Percentiles rank a stretch among this genome's conserved stretches.
phyloP scores from a whole-genome alignment of 2,888 invertebrate species.

The Adineta ricciae region DNA sequence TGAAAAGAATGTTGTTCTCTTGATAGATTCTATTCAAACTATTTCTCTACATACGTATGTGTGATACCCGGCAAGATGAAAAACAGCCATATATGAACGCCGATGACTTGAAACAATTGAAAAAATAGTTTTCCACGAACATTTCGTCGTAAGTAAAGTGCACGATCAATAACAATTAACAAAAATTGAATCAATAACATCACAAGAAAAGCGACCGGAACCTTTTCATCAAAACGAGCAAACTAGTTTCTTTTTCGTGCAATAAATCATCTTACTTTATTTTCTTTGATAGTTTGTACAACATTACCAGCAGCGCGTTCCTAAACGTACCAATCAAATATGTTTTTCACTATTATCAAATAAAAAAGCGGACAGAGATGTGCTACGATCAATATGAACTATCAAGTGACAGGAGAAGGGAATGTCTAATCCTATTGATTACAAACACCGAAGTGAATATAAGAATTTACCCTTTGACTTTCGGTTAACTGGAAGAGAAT shows the following conservation, averaged over 20 bases:
- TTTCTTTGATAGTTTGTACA: slow-evolving; percentile 77
- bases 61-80: slow-evolving; percentile 85
- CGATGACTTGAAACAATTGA: slow-evolving; percentile 79
- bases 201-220: slow-evolving; percentile 84
- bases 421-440: not conserved
- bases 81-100: slow-evolving; percentile 94
- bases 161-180: slow-evolving; percentile 85
- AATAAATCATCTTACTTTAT: slow-evolving; percentile 56
- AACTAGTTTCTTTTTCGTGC: slow-evolving; percentile 32
- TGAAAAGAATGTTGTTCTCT: slow-evolving; percentile 35
- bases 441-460: not conserved
- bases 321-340: not conserved
- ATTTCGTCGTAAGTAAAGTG: slow-evolving; percentile 82
- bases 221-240: slow-evolving; percentile 37
- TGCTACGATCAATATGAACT: no score
- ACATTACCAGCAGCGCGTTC: slow-evolving; percentile 54
- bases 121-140: slow-evolving; percentile 64
- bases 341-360: not conserved
- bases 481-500: not conserved
- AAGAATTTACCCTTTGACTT: not conserved
- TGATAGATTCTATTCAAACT: not conserved
- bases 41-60: slow-evolving; percentile 61
- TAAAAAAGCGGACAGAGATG: no score
- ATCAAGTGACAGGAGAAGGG: no score
- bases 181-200: slow-evolving; percentile 90